Conservation (phyloP, 2,113 vertebrate species). For the Myxocyprinus asiaticus region DNA sequence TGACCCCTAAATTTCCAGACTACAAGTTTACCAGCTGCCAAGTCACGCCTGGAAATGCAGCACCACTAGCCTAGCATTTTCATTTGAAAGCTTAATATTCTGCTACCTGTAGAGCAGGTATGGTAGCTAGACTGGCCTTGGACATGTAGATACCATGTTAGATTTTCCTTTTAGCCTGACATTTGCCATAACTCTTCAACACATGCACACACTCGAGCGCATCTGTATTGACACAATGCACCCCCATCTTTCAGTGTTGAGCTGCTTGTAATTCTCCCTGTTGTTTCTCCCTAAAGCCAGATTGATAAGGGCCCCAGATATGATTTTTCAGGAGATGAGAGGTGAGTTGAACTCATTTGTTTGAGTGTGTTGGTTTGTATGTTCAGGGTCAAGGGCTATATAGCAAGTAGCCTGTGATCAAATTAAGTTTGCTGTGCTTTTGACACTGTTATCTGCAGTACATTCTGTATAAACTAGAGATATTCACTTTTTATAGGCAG, state of each 20-base stretch:
- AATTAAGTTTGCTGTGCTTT: not conserved
- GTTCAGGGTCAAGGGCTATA: not conserved
- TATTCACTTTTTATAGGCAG: too few relatives aligned
- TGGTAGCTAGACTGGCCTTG: not conserved
- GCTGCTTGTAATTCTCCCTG: constrained; percentile 69
- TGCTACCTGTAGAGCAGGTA: constrained; percentile 14
- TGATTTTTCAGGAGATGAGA: constrained; percentile 74
- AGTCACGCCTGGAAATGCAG: not conserved
- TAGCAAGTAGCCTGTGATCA: not conserved
- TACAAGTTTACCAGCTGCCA: constrained; percentile 33
- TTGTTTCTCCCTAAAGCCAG: constrained; percentile 77
- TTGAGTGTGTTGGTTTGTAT: constrained; percentile 15
- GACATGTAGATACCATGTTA: not conserved
- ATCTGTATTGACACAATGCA: not conserved
- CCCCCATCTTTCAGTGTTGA: constrained; percentile 30
- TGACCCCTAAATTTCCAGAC: not conserved
- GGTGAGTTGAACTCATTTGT: constrained; percentile 67
- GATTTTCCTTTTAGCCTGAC: not conserved
- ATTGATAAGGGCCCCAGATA: constrained; percentile 75
- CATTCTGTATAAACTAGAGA: too few relatives aligned
- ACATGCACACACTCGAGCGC: constrained; percentile 6
- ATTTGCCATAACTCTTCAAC: not conserved
- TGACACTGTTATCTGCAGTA: too few relatives aligned
- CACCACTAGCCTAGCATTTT: not conserved
- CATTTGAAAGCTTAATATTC: not conserved